phyloP scores from a whole-genome alignment of 2,797 vertebrate species.

The Tarsius wallacei region DNA sequence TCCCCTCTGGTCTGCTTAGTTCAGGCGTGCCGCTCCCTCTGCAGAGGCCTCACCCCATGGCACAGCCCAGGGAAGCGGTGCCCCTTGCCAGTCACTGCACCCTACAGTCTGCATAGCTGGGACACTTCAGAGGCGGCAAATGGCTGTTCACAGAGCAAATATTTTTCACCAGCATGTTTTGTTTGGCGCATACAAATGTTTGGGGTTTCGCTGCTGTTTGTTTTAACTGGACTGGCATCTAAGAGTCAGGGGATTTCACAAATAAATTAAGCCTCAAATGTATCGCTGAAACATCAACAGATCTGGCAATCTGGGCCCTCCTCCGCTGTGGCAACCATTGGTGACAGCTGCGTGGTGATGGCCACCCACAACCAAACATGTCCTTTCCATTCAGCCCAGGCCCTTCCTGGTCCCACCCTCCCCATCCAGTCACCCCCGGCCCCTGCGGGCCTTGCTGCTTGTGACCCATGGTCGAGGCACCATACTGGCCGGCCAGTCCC shows the following conservation, averaged over 20 bases:
- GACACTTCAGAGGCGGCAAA: background rate
- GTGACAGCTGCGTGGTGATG: background rate
- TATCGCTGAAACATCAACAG: slow-evolving; percentile 42
- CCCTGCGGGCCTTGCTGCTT: background rate
- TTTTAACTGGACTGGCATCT: slow-evolving; percentile 22
- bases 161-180: background rate
- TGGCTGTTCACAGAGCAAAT: background rate
- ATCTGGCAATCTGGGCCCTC: slow-evolving; percentile 15
- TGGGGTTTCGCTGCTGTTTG: background rate
- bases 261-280: background rate
- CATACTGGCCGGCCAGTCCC: background rate
- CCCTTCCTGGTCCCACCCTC: background rate
- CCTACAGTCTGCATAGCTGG: background rate
- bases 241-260: slow-evolving; percentile 57
- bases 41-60: background rate
- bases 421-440: background rate
- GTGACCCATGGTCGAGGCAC: background rate
- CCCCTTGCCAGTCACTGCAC: background rate
- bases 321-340: background rate
- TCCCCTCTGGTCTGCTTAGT: background rate
- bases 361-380: background rate
- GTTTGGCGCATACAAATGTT: slow-evolving; percentile 21
- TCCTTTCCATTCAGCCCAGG: background rate
- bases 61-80: background rate
- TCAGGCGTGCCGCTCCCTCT: background rate